A percentile compares a stretch with the other conserved stretches of the same genome.
phyloP scores from a whole-genome alignment of 2,888 invertebrate species.

The Liodrosophila aerea region DNA sequence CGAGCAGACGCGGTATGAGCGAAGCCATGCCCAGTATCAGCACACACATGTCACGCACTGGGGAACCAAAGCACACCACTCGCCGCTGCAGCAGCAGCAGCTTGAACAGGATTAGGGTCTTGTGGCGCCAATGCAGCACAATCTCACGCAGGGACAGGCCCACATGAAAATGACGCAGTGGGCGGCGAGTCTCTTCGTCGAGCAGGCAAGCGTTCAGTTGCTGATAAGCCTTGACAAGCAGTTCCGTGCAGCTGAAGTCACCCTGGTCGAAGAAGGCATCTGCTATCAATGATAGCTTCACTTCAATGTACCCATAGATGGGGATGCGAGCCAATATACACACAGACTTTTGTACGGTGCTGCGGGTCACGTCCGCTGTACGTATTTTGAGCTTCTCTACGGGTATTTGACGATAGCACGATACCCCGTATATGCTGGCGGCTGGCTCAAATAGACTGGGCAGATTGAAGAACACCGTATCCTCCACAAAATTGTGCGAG shows the following conservation, averaged over 20 bases:
- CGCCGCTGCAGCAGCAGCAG: conserved; percentile 93
- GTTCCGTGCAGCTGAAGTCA: conserved; percentile 93
- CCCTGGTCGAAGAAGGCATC: conserved; percentile 98
- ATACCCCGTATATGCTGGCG: conserved; percentile 96
- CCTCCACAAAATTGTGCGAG: conserved; percentile 97
- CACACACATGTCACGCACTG: conserved; percentile 94
- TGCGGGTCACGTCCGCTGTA: conserved; percentile 97
- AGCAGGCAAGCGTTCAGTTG: conserved; percentile 91
- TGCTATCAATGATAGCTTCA: conserved; percentile 97
- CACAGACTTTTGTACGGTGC: conserved; percentile 98
- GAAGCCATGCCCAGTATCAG: conserved; percentile 94
- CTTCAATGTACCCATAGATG: conserved; percentile 96
- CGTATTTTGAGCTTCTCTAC: conserved; percentile 96
- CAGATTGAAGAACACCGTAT: conserved; percentile 97
- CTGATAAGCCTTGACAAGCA: conserved; percentile 94
- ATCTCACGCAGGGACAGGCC: conserved; percentile 82
- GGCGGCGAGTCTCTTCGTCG: conserved; percentile 85
- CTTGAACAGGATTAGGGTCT: conserved; percentile 95
- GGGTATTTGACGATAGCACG: conserved; percentile 98
- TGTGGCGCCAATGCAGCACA: conserved; percentile 90
- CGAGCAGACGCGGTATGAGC: conserved; percentile 93
- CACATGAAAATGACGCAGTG: conserved; percentile 80
- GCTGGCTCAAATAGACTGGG: conserved; percentile 93
- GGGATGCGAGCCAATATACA: conserved; percentile 96
- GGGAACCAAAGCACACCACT: conserved; percentile 95